Evolutionary conservation across 2,797 vertebrate genomes (phyloP).

Genomic region (Alauda arvensis): DNA sequence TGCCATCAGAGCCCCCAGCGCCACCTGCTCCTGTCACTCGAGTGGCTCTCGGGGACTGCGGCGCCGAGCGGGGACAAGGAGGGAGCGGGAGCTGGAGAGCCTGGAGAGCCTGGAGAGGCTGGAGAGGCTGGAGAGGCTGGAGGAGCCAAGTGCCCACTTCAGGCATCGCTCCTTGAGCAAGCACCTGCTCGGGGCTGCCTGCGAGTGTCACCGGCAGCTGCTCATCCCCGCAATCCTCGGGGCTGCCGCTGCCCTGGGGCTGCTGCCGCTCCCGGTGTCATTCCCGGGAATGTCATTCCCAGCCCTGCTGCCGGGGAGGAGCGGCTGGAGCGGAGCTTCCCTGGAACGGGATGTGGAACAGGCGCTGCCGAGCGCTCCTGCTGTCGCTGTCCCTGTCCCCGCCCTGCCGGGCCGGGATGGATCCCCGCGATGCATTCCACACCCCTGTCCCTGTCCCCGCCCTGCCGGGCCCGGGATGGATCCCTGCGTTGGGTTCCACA

Average conservation of each 20-base stretch:
- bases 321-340: background rate
- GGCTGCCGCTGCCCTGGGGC: background rate
- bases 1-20: background rate
- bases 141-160: background rate
- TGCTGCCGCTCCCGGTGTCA: background rate
- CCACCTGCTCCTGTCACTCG: background rate
- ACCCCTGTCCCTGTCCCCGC: background rate
- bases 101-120: background rate
- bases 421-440: too few species aligned
- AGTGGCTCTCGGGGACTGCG: background rate
- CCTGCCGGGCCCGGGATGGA: too few species aligned
- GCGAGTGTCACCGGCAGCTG: background rate
- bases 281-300: background rate
- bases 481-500: background rate
- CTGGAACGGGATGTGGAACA: background rate
- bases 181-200: background rate
- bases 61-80: background rate
- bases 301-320: background rate
- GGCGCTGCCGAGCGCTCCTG: background rate
- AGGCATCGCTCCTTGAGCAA: accelerated
- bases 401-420: background rate
- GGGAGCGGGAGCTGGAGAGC: background rate
- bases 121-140: too few species aligned
- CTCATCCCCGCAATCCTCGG: accelerated
- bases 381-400: background rate